Percentiles rank a stretch among this genome's conserved stretches.
These are phyloP conservation scores for Cardiocondyla obscurior DNA, from an alignment of 1,140 invertebrate genomes.

Conservation along the genomic window DNA sequence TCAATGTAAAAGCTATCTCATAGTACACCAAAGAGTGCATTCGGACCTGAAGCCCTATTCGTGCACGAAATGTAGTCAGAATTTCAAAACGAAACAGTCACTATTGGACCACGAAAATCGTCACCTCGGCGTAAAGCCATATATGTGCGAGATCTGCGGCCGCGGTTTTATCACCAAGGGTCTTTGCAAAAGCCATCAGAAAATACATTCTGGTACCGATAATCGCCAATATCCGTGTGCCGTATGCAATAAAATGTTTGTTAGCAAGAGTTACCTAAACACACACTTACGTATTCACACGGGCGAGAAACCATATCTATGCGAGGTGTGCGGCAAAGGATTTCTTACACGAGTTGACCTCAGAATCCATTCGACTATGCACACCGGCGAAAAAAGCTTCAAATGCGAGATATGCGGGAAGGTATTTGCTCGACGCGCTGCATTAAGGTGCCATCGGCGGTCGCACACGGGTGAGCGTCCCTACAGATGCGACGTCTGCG, in stretches of 20 bases:
- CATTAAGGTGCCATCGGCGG: conserved; percentile 87
- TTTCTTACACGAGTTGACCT: conserved; percentile 87
- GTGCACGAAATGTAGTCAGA: conserved; percentile 86
- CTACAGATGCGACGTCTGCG: conserved; percentile 87
- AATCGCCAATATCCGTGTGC: conserved; percentile 88
- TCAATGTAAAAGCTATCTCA: conserved; percentile 88
- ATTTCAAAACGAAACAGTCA: conserved; percentile 90
- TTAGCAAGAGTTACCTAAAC: conserved; percentile 91
- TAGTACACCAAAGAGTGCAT: conserved; percentile 89
- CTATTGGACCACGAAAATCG: conserved; percentile 91
- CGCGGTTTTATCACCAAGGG: conserved; percentile 92
- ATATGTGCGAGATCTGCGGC: conserved; percentile 91
- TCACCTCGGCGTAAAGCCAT: conserved; percentile 92
- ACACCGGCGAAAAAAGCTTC: conserved; percentile 89
- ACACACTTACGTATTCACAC: conserved; percentile 95
- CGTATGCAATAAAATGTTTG: conserved; percentile 88
- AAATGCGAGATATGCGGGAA: conserved; percentile 88
- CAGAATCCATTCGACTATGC: conserved; percentile 87
- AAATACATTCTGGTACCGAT: conserved; percentile 88
- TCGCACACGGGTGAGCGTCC: conserved; percentile 89
- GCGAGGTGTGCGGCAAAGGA: conserved; percentile 87
- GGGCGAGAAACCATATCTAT: conserved; percentile 90
- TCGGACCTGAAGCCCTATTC: conserved; percentile 86
- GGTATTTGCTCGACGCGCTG: conserved; percentile 88
- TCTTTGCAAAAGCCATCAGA: conserved; percentile 89